Conservation (phyloP, 2,113 vertebrate species). For the Alligator mississippiensis region DNA sequence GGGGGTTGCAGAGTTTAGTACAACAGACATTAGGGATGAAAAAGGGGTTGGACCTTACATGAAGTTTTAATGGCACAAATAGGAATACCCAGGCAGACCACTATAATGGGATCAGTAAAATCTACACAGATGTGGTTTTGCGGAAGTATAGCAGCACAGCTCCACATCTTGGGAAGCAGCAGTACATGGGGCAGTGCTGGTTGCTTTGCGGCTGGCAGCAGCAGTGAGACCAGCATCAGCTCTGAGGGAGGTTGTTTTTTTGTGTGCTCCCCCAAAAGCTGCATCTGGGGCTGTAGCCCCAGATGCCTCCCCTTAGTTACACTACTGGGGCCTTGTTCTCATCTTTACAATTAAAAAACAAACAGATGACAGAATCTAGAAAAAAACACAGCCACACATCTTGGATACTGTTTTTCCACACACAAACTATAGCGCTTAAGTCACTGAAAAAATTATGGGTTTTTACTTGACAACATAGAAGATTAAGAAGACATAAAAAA, state of each 20-base stretch:
- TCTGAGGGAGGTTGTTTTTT: too few relatives aligned
- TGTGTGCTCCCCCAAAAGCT: too few relatives aligned
- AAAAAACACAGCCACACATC: background rate
- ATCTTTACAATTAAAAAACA: background rate
- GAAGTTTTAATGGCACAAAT: background rate
- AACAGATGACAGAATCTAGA: background rate
- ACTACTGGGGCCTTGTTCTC: background rate
- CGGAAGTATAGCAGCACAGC: background rate
- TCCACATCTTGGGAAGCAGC: background rate
- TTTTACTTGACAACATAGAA: constrained; percentile 7
- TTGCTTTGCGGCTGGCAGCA: too few relatives aligned
- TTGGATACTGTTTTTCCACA: background rate
- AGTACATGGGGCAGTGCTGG: too few relatives aligned
- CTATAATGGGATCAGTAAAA: background rate
- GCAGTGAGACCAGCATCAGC: too few relatives aligned
- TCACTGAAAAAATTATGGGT: background rate
- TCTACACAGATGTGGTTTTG: background rate
- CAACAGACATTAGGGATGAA: too few relatives aligned
- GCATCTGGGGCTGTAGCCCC: too few relatives aligned
- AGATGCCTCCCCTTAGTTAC: too few relatives aligned
- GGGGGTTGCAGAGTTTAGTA: too few relatives aligned
- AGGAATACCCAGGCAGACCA: background rate
- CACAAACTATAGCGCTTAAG: background rate
- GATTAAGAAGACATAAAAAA: background rate
- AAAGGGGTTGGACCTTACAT: background rate